Percentiles rank a stretch among this genome's conserved stretches.
Conservation (phyloP, 1,140 invertebrate genomes). For the Mercenaria mercenaria region DNA sequence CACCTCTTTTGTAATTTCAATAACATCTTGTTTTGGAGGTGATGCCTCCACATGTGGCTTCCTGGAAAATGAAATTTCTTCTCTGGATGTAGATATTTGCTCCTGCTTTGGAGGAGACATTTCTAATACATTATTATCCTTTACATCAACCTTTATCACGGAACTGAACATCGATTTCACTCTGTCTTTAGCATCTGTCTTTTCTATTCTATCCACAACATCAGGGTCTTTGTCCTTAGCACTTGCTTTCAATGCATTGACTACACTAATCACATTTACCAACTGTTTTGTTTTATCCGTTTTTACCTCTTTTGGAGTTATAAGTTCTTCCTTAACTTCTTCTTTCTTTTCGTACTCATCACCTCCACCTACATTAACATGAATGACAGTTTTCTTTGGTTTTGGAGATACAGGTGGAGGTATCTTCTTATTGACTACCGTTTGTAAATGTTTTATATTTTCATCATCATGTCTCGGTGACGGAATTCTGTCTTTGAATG, state of each 20-base stretch:
- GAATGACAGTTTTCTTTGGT: constrained; percentile 2
- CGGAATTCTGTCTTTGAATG: constrained; percentile 10
- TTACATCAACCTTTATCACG: constrained; percentile 39
- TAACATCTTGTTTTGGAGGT: constrained; percentile 27
- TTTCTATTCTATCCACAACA: constrained; percentile 43
- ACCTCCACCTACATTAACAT: neutral
- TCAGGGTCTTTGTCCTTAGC: constrained; percentile 54
- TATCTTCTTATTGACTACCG: neutral
- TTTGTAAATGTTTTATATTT: neutral
- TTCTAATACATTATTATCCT: neutral
- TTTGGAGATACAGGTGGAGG: constrained; percentile 25
- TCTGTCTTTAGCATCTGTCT: constrained; percentile 40
- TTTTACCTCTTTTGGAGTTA: constrained; percentile 17
- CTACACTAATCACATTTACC: constrained; percentile 57
- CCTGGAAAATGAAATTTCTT: constrained; percentile 9
- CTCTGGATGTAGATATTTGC: constrained; percentile 14
- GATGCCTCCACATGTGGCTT: neutral
- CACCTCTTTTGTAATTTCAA: constrained; percentile 20
- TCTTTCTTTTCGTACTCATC: neutral
- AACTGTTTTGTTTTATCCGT: constrained; percentile 42
- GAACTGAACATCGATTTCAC: constrained; percentile 29
- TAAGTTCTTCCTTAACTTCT: constrained; percentile 48
- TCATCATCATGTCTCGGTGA: neutral
- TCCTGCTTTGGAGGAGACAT: constrained; percentile 48
- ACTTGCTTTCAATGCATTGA: constrained; percentile 46